Conservation (phyloP, 2,797 vertebrate species). For the Selene dorsalis region DNA sequence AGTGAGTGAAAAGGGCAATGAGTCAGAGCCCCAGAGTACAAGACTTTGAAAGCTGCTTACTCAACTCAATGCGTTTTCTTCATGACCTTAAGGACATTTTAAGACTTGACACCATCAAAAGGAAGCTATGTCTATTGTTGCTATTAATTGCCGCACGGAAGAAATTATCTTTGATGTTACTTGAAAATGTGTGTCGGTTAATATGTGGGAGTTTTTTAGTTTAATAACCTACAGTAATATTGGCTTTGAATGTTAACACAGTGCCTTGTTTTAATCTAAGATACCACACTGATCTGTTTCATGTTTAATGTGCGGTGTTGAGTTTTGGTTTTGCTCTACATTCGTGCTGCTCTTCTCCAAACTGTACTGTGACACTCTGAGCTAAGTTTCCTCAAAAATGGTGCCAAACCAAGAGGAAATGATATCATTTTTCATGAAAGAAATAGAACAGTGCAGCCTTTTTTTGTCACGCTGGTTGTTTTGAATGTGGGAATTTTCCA, state of each 20-base stretch:
- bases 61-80: neutral
- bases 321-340: neutral
- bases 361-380: neutral
- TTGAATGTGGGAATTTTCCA: slow-evolving; percentile 6
- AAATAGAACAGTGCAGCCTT: neutral
- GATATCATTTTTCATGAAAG: neutral
- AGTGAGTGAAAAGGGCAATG: slow-evolving; percentile 1
- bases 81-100: slow-evolving; percentile 15
- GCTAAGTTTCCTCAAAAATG: neutral
- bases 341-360: neutral
- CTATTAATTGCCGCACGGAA: rapidly evolving
- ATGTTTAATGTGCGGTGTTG: too few relatives aligned
- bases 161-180: neutral
- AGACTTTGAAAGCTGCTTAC: slow-evolving; percentile 3
- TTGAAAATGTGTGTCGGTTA: neutral
- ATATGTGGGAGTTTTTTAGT: neutral
- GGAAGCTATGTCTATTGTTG: neutral
- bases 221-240: neutral
- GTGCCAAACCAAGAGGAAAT: neutral
- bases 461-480: neutral
- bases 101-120: neutral
- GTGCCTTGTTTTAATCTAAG: too few relatives aligned
- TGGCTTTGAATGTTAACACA: too few relatives aligned
- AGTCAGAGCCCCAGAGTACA: neutral
- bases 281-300: too few relatives aligned